Base-by-base conservation (phyloP, 1,140 invertebrate genomes). In the Micrasema longulum region DNA sequence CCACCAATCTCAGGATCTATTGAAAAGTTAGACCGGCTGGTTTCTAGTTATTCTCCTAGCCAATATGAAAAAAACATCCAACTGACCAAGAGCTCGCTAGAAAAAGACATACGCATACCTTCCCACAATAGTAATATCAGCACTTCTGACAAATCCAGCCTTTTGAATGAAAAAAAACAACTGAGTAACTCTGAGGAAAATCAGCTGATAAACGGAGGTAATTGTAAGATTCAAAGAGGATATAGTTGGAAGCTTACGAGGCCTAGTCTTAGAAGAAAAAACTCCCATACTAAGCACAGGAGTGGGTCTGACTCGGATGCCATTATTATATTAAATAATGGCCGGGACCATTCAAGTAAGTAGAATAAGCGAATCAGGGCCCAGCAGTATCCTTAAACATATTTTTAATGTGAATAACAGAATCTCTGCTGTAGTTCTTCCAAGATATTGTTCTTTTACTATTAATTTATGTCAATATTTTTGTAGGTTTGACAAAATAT, bases 211-310 rank as follows among this genome's bases (percentile, higher is more conserved):
- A 79, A 79, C n/a, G 82, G 82, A 5, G 81, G 82, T 9, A 85
- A 84, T 76, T 85, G 82, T 68, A 87, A 87, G 76, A 88, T 91
- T 31, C 89, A 89, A 75, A 81, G 89, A 45, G 88, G 87, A 7
- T 91, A 89, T 76, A 91, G 91, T 26, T 92, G 91, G 91, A 88
- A 90, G 68, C 78, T 91, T 52, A 89, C 90, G 1, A 82, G 88
- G 66, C 88, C 90, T 1, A 92, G 90, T 63, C 80, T 92, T 5
- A 84, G 87, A 35, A 85, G 85, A 50, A 91, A 90, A 78, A 83
- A 75, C 36, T 67, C 74, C 6, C 67, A 36, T 43, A 75, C 71
- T n/a, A 84, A 89, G 78, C 84, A 86, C 76, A 81, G 87, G 69
- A 87, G 85, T 22, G 86, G 85, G 3, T 88, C 87, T 0, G 87